phyloP scores from a whole-genome alignment of 2,888 invertebrate species.

The Cremastinae sp. region DNA sequence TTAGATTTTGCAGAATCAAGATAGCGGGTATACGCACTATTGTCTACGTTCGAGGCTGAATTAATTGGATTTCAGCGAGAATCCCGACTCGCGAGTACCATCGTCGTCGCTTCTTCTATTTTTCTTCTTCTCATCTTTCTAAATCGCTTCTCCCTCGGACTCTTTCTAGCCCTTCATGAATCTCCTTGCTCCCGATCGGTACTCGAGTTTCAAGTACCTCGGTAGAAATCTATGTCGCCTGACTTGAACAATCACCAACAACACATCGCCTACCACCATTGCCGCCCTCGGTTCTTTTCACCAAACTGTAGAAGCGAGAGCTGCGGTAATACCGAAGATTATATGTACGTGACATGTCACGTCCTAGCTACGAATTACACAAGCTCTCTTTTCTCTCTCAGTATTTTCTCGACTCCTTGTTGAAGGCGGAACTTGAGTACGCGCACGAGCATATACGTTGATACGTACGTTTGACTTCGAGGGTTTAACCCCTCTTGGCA shows the following conservation, averaged over 20 bases:
- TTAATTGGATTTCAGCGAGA: conserved; percentile 78
- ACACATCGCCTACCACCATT: conserved; percentile 26
- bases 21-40: conserved; percentile 72
- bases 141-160: conserved; percentile 46
- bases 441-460: background rate
- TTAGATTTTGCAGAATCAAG: conserved; percentile 77
- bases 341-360: conserved; percentile 20
- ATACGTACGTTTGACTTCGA: conserved; percentile 27
- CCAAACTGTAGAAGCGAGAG: conserved; percentile 11
- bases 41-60: conserved; percentile 76
- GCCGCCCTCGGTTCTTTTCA: conserved; percentile 25
- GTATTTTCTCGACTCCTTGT: conserved; percentile 20
- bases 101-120: conserved; percentile 52
- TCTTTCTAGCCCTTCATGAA: conserved; percentile 30
- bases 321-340: conserved; percentile 19
- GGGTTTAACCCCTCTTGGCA: conserved; percentile 22
- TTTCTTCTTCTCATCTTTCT: conserved; percentile 63
- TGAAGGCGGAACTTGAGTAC: conserved; percentile 12
- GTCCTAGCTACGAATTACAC: conserved; percentile 19
- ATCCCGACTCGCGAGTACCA: conserved; percentile 63
- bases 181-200: conserved; percentile 32
- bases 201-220: conserved; percentile 34
- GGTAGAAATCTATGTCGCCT: conserved; percentile 17
- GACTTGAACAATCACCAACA: conserved; percentile 25
- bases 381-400: conserved; percentile 3